phyloP scores from a whole-genome alignment of 2,888 invertebrate species.

The Chymomyza amoena region DNA sequence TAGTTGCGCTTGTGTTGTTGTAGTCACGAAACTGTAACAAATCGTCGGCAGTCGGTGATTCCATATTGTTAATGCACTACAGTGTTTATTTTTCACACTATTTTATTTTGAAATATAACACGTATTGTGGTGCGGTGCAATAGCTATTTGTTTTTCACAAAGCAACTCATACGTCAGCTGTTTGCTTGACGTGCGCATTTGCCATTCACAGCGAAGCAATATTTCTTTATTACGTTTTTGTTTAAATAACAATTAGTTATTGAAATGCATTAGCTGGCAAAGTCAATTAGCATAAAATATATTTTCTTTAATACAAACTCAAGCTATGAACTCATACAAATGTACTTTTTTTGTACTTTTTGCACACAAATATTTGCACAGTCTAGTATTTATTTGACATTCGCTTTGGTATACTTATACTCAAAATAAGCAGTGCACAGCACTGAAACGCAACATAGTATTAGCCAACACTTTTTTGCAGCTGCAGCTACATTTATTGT shows the following conservation, averaged over 20 bases:
- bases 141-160: not conserved
- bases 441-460: conserved; percentile 21
- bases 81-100: not conserved
- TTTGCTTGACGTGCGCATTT: not conserved
- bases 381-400: not conserved
- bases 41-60: conserved; percentile 79
- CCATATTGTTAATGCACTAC: conserved; percentile 43
- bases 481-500: conserved; percentile 33
- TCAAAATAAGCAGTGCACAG: not conserved
- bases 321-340: too few relatives aligned
- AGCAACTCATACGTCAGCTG: not conserved
- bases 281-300: too few relatives aligned
- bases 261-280: too few relatives aligned
- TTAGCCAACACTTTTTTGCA: conserved; percentile 48
- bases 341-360: too few relatives aligned
- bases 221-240: too few relatives aligned
- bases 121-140: not conserved
- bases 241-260: too few relatives aligned
- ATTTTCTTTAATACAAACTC: too few relatives aligned
- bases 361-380: not conserved
- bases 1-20: conserved; percentile 79
- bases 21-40: conserved; percentile 87
- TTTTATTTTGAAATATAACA: not conserved
- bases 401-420: not conserved
- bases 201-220: not conserved